These are phyloP conservation scores for Drosophila fungiperda DNA, from an alignment of 2,888 invertebrate genomes.

Conservation along the genomic window DNA sequence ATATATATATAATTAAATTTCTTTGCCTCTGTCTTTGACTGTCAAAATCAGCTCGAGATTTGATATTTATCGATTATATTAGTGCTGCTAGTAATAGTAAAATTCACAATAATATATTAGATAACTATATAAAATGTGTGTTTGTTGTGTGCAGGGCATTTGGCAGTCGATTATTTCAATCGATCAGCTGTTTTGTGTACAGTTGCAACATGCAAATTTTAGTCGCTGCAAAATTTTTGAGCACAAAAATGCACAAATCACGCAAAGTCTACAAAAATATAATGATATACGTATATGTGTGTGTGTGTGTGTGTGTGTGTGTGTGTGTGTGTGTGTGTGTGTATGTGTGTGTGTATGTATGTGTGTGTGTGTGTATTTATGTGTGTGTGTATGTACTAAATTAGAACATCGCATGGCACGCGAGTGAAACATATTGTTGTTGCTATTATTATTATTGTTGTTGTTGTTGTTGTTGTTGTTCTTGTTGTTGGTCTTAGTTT, in stretches of 20 bases:
- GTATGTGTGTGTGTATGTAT: background rate
- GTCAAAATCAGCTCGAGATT: background rate
- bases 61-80: too few relatives aligned
- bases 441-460: conserved; percentile 9
- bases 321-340: conserved; percentile 1
- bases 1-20: too few relatives aligned
- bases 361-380: background rate
- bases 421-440: conserved; percentile 45
- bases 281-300: background rate
- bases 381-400: conserved; percentile 30
- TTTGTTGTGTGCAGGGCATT: conserved; percentile 18
- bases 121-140: background rate
- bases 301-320: too few relatives aligned
- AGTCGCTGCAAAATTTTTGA: conserved; percentile 22
- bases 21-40: background rate
- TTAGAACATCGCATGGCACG: conserved; percentile 61
- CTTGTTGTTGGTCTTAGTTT: conserved; percentile 44
- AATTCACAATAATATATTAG: background rate
- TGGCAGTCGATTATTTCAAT: conserved; percentile 6
- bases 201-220: conserved; percentile 62
- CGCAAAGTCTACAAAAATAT: conserved; percentile 13
- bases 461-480: background rate
- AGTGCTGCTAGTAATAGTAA: background rate
- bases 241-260: conserved; percentile 15
- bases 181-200: conserved; percentile 4